Evolutionary conservation across 2,888 invertebrate species (phyloP).

Genomic region (Anarsia innoxiella): DNA sequence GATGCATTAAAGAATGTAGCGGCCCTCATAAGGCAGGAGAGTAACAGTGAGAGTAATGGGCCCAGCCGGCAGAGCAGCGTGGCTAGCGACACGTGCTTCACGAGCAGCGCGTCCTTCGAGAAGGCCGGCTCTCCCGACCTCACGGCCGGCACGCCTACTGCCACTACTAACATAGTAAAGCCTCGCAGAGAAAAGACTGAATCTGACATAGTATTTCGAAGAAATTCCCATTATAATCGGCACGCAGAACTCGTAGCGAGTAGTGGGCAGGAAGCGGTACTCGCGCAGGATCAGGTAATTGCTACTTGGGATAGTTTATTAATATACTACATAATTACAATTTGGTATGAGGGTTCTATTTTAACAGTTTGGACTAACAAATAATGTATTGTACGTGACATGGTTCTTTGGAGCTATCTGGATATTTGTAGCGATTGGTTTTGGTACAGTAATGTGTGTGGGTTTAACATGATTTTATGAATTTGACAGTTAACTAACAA

Average conservation of each 20-base stretch:
- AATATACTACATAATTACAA: slow-evolving; percentile 52
- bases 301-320: slow-evolving; percentile 65
- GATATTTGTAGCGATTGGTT: slow-evolving; percentile 40
- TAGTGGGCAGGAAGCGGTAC: slow-evolving; percentile 73
- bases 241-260: slow-evolving; percentile 57
- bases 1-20: slow-evolving; percentile 65
- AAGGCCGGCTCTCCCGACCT: slow-evolving; percentile 55
- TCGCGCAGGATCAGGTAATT: slow-evolving; percentile 72
- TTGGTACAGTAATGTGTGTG: slow-evolving; percentile 38
- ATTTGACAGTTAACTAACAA: neutral
- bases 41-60: slow-evolving; percentile 43
- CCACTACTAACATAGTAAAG: slow-evolving; percentile 62
- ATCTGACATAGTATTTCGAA: slow-evolving; percentile 87
- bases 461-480: slow-evolving; percentile 29
- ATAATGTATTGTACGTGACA: slow-evolving; percentile 35
- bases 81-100: slow-evolving; percentile 58
- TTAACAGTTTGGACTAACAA: slow-evolving; percentile 53
- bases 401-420: slow-evolving; percentile 38
- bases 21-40: slow-evolving; percentile 58
- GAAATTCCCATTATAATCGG: slow-evolving; percentile 63
- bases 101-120: slow-evolving; percentile 49
- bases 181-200: slow-evolving; percentile 92
- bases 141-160: slow-evolving; percentile 43
- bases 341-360: slow-evolving; percentile 63
- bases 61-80: slow-evolving; percentile 60